A percentile compares a stretch with the other conserved stretches of the same genome.
These are phyloP conservation scores for Leptinotarsa texana DNA, from an alignment of 1,140 invertebrate genomes.

Conservation along the genomic window DNA sequence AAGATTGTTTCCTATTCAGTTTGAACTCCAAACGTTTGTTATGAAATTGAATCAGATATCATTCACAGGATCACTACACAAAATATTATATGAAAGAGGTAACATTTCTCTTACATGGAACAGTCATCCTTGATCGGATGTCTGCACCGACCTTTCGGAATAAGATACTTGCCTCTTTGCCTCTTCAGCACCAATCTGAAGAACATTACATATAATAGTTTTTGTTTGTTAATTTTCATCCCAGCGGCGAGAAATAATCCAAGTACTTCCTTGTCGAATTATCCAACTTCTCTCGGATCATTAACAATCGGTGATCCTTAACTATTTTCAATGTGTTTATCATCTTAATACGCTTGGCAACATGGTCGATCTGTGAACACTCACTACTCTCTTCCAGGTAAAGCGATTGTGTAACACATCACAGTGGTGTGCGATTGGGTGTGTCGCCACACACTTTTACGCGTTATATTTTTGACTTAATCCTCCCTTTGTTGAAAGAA, in stretches of 20 bases:
- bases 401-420: background rate
- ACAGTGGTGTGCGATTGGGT: background rate
- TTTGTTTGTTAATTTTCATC: too few species aligned
- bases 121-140: too few species aligned
- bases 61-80: too few species aligned
- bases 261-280: background rate
- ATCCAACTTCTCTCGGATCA: background rate
- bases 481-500: slow-evolving; percentile 1
- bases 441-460: background rate
- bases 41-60: too few species aligned
- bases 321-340: background rate
- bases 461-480: background rate
- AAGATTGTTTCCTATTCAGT: too few species aligned
- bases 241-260: background rate
- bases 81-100: too few species aligned
- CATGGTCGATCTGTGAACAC: background rate
- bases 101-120: too few species aligned
- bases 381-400: slow-evolving; percentile 5
- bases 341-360: background rate
- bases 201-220: too few species aligned
- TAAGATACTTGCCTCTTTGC: too few species aligned
- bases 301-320: background rate
- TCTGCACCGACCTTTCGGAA: too few species aligned
- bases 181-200: too few species aligned
- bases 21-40: too few species aligned